phyloP scores from a whole-genome alignment of 2,113 vertebrate species.

The Dermatemys mawii region DNA sequence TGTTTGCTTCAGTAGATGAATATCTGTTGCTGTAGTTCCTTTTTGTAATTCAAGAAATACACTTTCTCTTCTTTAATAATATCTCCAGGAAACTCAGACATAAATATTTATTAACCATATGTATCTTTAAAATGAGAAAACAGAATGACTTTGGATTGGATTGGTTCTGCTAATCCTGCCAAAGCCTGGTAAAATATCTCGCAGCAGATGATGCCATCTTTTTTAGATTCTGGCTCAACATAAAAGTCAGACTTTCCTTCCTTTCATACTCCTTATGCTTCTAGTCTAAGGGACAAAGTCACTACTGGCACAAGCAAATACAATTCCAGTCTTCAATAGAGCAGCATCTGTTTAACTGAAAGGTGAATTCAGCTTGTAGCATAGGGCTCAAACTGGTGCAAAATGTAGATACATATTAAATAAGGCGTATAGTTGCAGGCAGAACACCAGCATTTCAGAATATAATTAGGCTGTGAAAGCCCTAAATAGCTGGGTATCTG shows the following conservation, averaged over 20 bases:
- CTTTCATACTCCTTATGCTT: neutral
- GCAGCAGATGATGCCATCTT: neutral
- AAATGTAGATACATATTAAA: neutral
- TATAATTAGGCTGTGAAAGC: neutral
- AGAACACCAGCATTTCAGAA: neutral
- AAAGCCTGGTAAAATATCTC: neutral
- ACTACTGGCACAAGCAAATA: neutral
- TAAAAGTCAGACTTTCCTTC: neutral
- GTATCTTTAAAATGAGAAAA: neutral
- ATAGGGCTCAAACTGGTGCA: neutral
- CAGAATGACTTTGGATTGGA: neutral
- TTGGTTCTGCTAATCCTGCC: neutral
- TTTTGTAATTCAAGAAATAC: neutral
- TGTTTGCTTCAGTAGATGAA: neutral
- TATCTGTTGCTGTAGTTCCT: too few relatives aligned
- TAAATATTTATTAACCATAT: constrained; percentile 4
- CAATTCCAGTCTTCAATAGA: neutral
- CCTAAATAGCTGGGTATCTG: neutral
- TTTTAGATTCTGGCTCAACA: neutral
- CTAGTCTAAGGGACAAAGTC: neutral
- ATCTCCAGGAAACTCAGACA: neutral
- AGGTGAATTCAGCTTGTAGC: neutral
- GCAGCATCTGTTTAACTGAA: neutral
- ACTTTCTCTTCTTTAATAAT: neutral
- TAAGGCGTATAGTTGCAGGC: neutral